A percentile compares a stretch with the other conserved stretches of the same genome.
Evolutionary conservation across 2,113 vertebrate species (phyloP).

Genomic region (Callipepla squamata): DNA sequence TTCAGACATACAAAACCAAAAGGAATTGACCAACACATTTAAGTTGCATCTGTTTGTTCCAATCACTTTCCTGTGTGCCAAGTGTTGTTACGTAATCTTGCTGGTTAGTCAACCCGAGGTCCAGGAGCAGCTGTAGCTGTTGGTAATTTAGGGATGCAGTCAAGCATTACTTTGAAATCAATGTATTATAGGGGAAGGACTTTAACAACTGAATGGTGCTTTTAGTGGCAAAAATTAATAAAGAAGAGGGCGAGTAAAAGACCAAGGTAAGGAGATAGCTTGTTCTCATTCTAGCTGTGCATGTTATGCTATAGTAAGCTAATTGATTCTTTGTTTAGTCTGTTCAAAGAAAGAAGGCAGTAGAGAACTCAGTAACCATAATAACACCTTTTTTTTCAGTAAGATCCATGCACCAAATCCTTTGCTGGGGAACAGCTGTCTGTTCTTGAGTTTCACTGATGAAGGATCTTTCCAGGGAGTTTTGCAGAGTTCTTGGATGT

Average conservation of each 20-base stretch:
- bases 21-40: constrained; percentile 35
- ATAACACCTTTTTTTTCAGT: background rate
- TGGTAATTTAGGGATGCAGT: constrained; percentile 40
- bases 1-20: constrained; percentile 43
- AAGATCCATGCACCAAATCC: background rate
- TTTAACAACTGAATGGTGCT: background rate
- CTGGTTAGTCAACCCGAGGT: background rate
- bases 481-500: background rate
- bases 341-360: background rate
- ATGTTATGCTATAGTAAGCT: background rate
- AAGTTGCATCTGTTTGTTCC: constrained; percentile 15
- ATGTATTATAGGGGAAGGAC: background rate
- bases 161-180: constrained; percentile 10
- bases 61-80: background rate
- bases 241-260: background rate
- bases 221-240: constrained; percentile 7
- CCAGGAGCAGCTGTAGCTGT: background rate
- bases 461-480: background rate
- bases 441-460: background rate
- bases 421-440: background rate
- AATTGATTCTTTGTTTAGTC: background rate
- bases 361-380: background rate
- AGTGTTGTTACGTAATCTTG: background rate
- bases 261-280: background rate
- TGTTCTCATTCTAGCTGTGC: background rate